Percentiles rank a stretch among this genome's conserved stretches.
Evolutionary conservation across 2,797 vertebrate species (phyloP).

Genomic region (Rhinogobio ventralis): DNA sequence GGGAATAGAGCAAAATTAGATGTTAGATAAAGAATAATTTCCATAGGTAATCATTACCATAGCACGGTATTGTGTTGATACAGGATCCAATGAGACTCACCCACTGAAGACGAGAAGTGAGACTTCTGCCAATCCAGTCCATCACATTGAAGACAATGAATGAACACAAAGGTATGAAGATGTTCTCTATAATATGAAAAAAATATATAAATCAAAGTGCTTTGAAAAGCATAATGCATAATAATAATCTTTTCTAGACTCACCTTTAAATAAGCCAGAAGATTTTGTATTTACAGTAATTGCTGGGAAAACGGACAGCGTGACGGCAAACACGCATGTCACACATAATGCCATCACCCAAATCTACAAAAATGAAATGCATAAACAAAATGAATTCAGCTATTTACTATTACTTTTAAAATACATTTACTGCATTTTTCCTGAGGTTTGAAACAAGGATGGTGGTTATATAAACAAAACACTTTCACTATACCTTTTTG

Average conservation of each 20-base stretch:
- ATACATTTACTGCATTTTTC: not conserved
- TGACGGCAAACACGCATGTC: conserved; percentile 82
- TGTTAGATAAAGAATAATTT: not conserved
- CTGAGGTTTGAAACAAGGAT: not conserved
- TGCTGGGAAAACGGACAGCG: conserved; percentile 83
- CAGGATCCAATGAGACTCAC: conserved; percentile 41
- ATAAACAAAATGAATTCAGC: not conserved
- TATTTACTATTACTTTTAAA: not conserved
- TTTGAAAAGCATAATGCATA: not conserved
- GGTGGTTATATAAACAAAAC: not conserved
- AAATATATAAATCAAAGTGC: not conserved
- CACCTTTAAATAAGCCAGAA: conserved; percentile 42
- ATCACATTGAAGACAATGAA: conserved; percentile 79
- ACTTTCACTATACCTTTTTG: conserved; percentile 65
- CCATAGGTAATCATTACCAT: not conserved
- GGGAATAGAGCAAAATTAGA: not conserved
- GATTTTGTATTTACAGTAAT: conserved; percentile 78
- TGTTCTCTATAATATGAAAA: conserved; percentile 64
- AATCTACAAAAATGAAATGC: conserved; percentile 71
- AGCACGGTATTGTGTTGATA: not conserved
- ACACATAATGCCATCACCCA: conserved; percentile 81
- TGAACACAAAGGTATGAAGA: conserved; percentile 78
- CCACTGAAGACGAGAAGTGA: conserved; percentile 63
- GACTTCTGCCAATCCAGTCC: conserved; percentile 72
- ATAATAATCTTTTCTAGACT: not conserved